phyloP scores from a whole-genome alignment of 2,888 invertebrate species.

The Schizaphis graminum region DNA sequence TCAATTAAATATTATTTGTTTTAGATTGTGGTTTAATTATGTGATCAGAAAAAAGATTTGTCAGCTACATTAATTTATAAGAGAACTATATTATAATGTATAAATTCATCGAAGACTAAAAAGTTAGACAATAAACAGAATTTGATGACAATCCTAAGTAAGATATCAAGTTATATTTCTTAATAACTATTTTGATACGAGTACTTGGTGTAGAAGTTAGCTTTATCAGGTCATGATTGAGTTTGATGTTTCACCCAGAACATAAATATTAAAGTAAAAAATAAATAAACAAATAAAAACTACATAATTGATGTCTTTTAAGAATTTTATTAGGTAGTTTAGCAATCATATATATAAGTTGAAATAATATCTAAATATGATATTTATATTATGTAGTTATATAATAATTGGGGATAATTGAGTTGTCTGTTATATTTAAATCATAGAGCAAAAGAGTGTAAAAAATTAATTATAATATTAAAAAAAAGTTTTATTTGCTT shows the following conservation, averaged over 20 bases:
- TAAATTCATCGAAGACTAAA: neutral
- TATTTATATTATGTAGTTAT: neutral
- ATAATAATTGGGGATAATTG: neutral
- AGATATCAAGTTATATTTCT: neutral
- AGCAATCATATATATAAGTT: neutral
- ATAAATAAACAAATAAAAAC: neutral
- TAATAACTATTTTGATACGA: neutral
- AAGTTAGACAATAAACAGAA: neutral
- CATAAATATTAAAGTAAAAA: neutral
- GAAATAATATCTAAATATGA: neutral
- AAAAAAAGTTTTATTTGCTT: conserved; percentile 48
- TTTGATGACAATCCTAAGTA: neutral
- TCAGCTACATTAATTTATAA: neutral
- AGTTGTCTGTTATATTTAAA: neutral
- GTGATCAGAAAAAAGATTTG: neutral
- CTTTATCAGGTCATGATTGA: neutral
- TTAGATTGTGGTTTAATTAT: neutral
- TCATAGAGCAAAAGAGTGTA: neutral
- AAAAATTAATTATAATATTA: neutral
- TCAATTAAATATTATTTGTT: conserved; percentile 7
- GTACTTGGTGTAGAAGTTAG: neutral
- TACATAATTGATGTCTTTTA: neutral
- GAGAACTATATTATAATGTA: neutral
- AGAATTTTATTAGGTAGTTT: neutral
- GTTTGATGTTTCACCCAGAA: neutral